phyloP scores from a whole-genome alignment of 2,113 vertebrate genomes.

The Porphyrio hochstetteri region DNA sequence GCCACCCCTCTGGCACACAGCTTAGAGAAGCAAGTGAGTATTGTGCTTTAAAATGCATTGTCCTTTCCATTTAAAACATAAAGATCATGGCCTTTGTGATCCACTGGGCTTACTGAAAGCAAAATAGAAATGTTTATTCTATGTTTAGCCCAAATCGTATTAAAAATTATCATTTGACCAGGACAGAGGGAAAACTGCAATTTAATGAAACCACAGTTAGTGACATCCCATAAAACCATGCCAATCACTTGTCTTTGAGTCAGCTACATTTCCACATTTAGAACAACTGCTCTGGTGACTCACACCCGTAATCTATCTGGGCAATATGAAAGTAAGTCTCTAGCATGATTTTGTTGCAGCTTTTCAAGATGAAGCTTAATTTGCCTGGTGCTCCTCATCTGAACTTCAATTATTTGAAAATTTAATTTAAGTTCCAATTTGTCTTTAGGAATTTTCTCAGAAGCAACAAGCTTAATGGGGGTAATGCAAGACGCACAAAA shows the following conservation, averaged over 20 bases:
- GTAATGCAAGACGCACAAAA: neutral
- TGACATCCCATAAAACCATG: neutral
- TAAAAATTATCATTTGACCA: neutral
- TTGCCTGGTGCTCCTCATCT: neutral
- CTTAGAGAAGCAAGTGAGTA: neutral
- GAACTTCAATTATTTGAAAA: neutral
- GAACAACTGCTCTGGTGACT: neutral
- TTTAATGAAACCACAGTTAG: neutral
- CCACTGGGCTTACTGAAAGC: neutral
- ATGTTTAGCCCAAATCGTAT: neutral
- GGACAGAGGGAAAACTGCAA: neutral
- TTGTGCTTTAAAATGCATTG: rapidly evolving
- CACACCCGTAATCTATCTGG: neutral
- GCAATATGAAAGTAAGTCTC: neutral
- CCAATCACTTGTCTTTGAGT: neutral
- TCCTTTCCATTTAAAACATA: neutral
- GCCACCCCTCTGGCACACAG: neutral
- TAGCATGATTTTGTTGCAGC: neutral
- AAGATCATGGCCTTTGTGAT: neutral
- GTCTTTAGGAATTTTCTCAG: neutral
- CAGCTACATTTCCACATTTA: neutral
- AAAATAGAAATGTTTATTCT: neutral
- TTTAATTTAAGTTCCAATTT: neutral
- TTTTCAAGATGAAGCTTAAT: neutral
- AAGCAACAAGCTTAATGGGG: neutral